Conservation (phyloP, 2,888 invertebrate species). For the Spatulosminthurus flaviceps region DNA sequence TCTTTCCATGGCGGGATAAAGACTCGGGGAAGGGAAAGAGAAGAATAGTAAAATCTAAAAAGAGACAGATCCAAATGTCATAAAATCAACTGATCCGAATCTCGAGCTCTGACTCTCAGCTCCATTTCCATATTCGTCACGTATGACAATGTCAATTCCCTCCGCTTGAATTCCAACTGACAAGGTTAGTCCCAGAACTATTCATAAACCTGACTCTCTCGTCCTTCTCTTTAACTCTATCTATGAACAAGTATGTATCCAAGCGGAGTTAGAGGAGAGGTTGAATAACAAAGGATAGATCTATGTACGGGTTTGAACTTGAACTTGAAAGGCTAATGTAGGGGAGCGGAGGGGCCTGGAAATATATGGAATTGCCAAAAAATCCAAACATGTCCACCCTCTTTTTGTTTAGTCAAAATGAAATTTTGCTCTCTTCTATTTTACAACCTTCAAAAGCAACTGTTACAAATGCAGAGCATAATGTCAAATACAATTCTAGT, state of each 20-base stretch:
- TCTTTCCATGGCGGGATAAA: background rate
- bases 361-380: background rate
- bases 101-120: background rate
- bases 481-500: too few relatives aligned
- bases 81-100: constrained; percentile 18
- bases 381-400: background rate
- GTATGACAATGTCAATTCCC: constrained; percentile 14
- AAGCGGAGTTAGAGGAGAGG: too few relatives aligned
- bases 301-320: background rate
- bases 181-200: background rate
- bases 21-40: background rate
- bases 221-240: too few relatives aligned
- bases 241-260: too few relatives aligned
- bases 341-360: too few relatives aligned
- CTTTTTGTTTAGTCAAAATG: too few relatives aligned
- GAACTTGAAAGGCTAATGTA: background rate
- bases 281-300: too few relatives aligned
- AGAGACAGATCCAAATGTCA: constrained; percentile 10
- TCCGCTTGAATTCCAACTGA: background rate
- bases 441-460: too few relatives aligned
- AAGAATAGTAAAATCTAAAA: constrained; percentile 1
- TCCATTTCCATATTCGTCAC: constrained; percentile 4
- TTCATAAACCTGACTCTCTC: too few relatives aligned
- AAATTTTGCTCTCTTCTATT: too few relatives aligned
- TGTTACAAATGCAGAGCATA: too few relatives aligned